A percentile compares a stretch with the other conserved stretches of the same genome.
Evolutionary conservation across 2,113 vertebrate species (phyloP).

Genomic region (Lonchura striata): DNA sequence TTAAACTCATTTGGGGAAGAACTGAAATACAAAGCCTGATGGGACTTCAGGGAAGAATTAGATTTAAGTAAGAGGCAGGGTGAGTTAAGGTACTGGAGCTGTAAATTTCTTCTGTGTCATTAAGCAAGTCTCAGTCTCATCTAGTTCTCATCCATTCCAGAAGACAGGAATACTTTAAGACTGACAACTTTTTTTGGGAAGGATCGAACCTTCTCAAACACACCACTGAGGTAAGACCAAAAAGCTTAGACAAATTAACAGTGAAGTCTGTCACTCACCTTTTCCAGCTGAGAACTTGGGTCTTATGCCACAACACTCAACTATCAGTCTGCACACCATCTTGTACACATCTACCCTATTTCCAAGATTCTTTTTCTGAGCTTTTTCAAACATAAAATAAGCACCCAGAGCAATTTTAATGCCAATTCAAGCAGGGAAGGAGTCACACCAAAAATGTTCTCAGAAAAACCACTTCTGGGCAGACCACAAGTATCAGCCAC

Average conservation of each 20-base stretch:
- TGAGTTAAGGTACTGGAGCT: background rate
- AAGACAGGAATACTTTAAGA: background rate
- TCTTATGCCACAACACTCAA: background rate
- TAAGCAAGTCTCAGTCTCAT: background rate
- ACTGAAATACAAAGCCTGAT: background rate
- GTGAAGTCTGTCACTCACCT: background rate
- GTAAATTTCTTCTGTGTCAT: background rate
- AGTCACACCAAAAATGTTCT: background rate
- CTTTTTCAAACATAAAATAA: background rate
- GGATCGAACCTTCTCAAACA: background rate
- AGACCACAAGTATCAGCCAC: background rate
- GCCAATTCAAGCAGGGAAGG: background rate
- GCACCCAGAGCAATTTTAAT: background rate
- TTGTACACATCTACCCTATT: background rate
- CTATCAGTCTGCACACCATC: background rate
- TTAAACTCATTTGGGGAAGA: background rate
- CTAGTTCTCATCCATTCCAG: background rate
- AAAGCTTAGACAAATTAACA: background rate
- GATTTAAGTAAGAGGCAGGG: background rate
- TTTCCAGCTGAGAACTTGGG: background rate
- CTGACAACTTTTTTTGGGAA: background rate
- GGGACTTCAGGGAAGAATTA: background rate
- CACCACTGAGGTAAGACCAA: background rate
- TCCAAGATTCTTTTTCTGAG: background rate
- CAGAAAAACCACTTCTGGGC: background rate